Evolutionary conservation across 1,140 invertebrate species (phyloP).

Genomic region (Planococcus citri): DNA sequence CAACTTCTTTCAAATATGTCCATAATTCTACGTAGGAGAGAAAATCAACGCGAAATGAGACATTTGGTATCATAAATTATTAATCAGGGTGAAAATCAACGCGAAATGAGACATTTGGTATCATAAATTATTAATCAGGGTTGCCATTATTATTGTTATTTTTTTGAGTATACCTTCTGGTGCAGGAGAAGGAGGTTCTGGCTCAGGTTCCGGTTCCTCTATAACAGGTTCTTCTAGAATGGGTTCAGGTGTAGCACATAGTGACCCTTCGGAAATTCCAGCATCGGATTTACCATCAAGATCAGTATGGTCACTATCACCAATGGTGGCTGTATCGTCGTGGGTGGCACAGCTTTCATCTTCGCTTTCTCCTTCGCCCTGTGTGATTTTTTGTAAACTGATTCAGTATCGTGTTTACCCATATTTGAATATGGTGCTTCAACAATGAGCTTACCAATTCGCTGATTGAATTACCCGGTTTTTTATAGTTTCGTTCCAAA

Average conservation of each 20-base stretch:
- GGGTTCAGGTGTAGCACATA: slow-evolving; percentile 21
- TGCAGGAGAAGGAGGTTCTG: slow-evolving; percentile 25
- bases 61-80: not conserved
- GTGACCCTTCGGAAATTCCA: slow-evolving; percentile 19
- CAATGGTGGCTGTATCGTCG: slow-evolving; percentile 23
- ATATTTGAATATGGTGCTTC: too few species aligned
- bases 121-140: not conserved
- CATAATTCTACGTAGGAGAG: slow-evolving; percentile 29
- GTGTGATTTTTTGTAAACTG: too few species aligned
- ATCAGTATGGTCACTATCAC: not conserved
- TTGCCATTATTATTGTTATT: not conserved
- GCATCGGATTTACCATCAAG: slow-evolving; percentile 23
- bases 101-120: not conserved
- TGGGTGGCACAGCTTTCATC: slow-evolving; percentile 50
- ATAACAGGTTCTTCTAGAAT: slow-evolving; percentile 11
- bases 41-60: not conserved
- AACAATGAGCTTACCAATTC: too few species aligned
- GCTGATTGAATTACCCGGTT: too few species aligned
- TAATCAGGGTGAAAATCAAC: not conserved
- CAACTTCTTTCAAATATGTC: slow-evolving; percentile 29
- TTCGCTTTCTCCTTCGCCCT: slow-evolving; percentile 27
- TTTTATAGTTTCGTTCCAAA: too few species aligned
- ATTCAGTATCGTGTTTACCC: too few species aligned
- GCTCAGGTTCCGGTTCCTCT: slow-evolving; percentile 24
- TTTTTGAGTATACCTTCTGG: slow-evolving; percentile 22